phyloP scores from a whole-genome alignment of 1,140 invertebrate genomes.

The Tetramorium simillimum region DNA sequence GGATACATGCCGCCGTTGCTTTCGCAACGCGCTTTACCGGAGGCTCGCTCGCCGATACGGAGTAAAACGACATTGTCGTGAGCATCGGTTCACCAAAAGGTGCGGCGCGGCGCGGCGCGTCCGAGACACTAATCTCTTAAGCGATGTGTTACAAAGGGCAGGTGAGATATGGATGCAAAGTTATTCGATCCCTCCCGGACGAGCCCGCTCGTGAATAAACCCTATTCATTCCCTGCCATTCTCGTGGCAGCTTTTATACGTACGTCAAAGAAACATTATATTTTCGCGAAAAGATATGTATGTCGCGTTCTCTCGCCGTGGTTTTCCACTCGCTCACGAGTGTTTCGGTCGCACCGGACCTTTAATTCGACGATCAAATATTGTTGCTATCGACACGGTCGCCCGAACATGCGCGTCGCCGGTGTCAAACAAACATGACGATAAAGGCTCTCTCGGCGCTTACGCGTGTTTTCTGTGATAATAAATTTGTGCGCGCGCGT shows the following conservation, averaged over 20 bases:
- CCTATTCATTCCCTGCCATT: background rate
- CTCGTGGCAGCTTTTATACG: background rate
- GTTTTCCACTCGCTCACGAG: background rate
- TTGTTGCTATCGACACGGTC: constrained; percentile 20
- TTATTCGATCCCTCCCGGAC: background rate
- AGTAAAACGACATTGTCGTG: background rate
- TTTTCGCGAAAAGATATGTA: background rate
- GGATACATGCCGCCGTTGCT: constrained; percentile 9
- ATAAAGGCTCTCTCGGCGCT: background rate
- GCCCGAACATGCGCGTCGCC: background rate
- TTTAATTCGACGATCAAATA: constrained; percentile 38
- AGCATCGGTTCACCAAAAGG: background rate
- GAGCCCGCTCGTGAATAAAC: background rate
- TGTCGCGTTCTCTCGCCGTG: background rate
- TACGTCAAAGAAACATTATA: background rate
- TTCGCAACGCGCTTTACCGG: background rate
- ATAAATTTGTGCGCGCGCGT: constrained; percentile 15
- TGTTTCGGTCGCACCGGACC: background rate
- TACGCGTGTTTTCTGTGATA: constrained; percentile 20
- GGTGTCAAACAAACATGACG: constrained; percentile 10
- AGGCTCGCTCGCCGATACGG: background rate
- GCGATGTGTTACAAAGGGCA: background rate
- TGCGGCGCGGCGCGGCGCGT: background rate
- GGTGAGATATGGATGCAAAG: background rate
- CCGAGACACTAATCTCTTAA: background rate